phyloP scores from a whole-genome alignment of 2,888 invertebrate species.

The Anoncus sp. region DNA sequence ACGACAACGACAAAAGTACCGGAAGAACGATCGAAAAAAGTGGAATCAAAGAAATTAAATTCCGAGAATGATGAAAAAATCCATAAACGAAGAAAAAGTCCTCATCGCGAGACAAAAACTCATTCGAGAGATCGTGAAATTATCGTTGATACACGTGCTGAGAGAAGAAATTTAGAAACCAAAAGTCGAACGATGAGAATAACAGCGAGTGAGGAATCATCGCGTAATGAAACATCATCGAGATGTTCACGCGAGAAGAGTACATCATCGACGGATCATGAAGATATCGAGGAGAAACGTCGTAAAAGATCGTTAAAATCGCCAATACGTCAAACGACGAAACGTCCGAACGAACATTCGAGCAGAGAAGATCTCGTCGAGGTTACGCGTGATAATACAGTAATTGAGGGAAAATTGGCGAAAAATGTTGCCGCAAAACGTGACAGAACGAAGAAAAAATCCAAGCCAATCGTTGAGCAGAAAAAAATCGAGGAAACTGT shows the following conservation, averaged over 20 bases:
- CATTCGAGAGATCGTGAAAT: constrained; percentile 57
- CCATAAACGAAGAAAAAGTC: constrained; percentile 41
- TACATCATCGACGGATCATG: constrained; percentile 50
- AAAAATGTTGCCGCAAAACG: constrained; percentile 28
- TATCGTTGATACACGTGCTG: background rate
- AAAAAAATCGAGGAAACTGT: constrained; percentile 42
- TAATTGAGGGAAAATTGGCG: constrained; percentile 16
- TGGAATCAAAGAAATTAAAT: constrained; percentile 18
- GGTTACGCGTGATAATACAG: constrained; percentile 22
- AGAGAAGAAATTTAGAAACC: constrained; percentile 32
- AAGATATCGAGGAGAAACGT: constrained; percentile 41
- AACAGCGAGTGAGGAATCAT: constrained; percentile 49
- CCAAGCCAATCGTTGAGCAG: constrained; percentile 35
- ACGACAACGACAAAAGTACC: background rate
- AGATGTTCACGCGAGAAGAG: constrained; percentile 59
- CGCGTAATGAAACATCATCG: constrained; percentile 50
- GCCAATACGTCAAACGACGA: constrained; percentile 9
- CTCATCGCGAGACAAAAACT: constrained; percentile 44
- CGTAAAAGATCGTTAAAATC: constrained; percentile 8
- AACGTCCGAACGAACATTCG: constrained; percentile 12
- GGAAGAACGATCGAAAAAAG: constrained; percentile 35
- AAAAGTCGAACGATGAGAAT: constrained; percentile 23
- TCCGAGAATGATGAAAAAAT: constrained; percentile 31
- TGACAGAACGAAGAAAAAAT: constrained; percentile 51
- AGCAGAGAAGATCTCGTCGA: constrained; percentile 46